Evolutionary conservation across 2,888 invertebrate species (phyloP).

Genomic region (Scelioninae gen. 1): DNA sequence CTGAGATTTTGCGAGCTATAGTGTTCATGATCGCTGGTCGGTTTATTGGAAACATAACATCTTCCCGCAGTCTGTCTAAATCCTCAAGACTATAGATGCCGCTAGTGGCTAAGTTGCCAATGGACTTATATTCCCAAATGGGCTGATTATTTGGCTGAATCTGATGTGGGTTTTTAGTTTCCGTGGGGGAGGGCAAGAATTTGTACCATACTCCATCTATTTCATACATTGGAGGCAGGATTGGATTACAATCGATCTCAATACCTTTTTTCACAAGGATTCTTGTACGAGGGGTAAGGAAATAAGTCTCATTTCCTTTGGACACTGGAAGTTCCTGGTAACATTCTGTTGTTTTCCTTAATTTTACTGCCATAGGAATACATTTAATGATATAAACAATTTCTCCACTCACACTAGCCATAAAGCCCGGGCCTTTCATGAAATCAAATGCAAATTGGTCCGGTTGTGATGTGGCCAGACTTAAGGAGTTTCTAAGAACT

Average conservation of each 20-base stretch:
- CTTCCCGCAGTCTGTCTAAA: background rate
- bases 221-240: slow-evolving; percentile 7
- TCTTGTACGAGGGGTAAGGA: slow-evolving; percentile 7
- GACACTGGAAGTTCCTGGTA: slow-evolving; percentile 1
- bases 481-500: slow-evolving; percentile 2
- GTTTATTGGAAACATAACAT: slow-evolving; percentile 6
- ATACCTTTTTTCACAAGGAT: too few species aligned
- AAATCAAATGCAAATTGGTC: slow-evolving; percentile 14
- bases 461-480: slow-evolving; percentile 3
- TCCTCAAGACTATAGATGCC: slow-evolving; percentile 1
- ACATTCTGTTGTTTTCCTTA: background rate
- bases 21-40: slow-evolving; percentile 3
- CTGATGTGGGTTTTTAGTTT: background rate
- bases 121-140: slow-evolving; percentile 9
- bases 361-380: background rate
- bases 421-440: slow-evolving; percentile 16
- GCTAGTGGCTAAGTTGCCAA: slow-evolving; percentile 8
- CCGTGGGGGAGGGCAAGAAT: background rate
- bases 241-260: slow-evolving; percentile 15
- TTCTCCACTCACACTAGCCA: slow-evolving; percentile 14
- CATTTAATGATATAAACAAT: slow-evolving; percentile 15
- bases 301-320: slow-evolving; percentile 1
- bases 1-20: background rate
- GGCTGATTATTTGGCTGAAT: slow-evolving; percentile 4
- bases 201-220: too few species aligned